phyloP scores from a whole-genome alignment of 2,888 invertebrate genomes.

The Ennomos fuscantarius region DNA sequence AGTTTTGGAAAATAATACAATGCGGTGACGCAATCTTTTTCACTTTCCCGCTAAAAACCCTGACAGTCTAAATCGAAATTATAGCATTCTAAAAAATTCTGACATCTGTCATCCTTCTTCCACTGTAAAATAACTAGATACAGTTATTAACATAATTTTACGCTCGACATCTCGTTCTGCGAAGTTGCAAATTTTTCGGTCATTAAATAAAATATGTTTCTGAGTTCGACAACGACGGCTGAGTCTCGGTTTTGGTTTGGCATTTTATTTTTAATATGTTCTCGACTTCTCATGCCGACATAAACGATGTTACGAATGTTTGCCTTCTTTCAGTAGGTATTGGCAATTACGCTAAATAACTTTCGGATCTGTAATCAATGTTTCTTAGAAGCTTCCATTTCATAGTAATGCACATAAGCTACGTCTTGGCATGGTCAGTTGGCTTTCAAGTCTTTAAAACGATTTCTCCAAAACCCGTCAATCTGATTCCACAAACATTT shows the following conservation, averaged over 20 bases:
- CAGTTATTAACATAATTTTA: constrained; percentile 70
- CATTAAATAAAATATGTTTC: constrained; percentile 59
- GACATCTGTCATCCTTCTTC: constrained; percentile 47
- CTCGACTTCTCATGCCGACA: constrained; percentile 30
- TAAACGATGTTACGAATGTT: constrained; percentile 37
- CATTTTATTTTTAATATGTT: constrained; percentile 44
- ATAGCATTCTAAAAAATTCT: constrained; percentile 33
- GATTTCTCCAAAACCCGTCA: constrained; percentile 12
- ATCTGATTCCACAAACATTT: constrained; percentile 33
- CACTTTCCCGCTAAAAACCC: too few species aligned
- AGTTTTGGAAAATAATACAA: too few species aligned
- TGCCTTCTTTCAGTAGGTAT: neutral
- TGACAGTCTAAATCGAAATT: too few species aligned
- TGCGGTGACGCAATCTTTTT: too few species aligned
- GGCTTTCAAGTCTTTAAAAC: neutral
- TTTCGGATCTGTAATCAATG: too few species aligned
- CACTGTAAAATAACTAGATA: constrained; percentile 42
- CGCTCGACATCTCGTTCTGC: constrained; percentile 59
- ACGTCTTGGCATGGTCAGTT: too few species aligned
- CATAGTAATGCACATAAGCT: too few species aligned
- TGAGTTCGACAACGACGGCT: constrained; percentile 42
- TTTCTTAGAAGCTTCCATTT: neutral
- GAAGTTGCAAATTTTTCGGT: constrained; percentile 55
- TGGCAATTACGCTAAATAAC: too few species aligned
- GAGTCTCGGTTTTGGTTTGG: constrained; percentile 32